phyloP scores from a whole-genome alignment of 2,113 vertebrate genomes.

The Steatornis caripensis region DNA sequence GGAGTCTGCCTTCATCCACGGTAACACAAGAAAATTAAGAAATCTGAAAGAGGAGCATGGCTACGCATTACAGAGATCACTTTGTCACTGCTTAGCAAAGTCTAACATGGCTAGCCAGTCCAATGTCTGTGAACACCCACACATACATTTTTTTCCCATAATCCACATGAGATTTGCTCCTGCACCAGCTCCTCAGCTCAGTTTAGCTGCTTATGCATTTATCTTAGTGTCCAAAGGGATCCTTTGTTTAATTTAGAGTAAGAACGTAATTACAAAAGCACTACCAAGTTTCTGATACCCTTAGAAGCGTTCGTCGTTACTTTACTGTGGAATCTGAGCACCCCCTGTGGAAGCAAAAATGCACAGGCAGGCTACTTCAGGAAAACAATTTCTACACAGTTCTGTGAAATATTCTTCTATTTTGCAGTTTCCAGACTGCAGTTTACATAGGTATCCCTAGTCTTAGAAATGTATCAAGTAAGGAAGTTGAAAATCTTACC shows the following conservation, averaged over 20 bases:
- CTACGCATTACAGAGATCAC: rapidly evolving
- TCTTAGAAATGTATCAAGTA: background rate
- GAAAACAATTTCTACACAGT: background rate
- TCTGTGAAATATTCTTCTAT: background rate
- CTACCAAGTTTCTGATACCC: background rate
- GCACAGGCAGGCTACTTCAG: background rate
- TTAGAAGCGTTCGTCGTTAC: rapidly evolving
- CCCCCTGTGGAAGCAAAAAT: background rate
- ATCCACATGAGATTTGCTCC: background rate
- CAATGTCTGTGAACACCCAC: no score
- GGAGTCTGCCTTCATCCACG: background rate
- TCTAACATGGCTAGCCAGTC: no score
- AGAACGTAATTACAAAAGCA: background rate
- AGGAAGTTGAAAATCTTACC: background rate
- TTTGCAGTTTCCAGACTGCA: background rate
- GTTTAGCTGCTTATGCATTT: background rate
- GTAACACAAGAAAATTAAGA: background rate
- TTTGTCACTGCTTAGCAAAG: background rate
- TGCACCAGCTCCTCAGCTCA: background rate
- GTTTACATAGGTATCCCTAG: background rate
- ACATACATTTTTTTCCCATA: background rate
- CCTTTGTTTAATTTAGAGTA: background rate
- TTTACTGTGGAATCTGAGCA: background rate
- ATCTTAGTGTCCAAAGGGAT: background rate
- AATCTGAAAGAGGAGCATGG: background rate